Evolutionary conservation across 2,113 vertebrate species (phyloP).

Genomic region (Lophotis ruficrista): DNA sequence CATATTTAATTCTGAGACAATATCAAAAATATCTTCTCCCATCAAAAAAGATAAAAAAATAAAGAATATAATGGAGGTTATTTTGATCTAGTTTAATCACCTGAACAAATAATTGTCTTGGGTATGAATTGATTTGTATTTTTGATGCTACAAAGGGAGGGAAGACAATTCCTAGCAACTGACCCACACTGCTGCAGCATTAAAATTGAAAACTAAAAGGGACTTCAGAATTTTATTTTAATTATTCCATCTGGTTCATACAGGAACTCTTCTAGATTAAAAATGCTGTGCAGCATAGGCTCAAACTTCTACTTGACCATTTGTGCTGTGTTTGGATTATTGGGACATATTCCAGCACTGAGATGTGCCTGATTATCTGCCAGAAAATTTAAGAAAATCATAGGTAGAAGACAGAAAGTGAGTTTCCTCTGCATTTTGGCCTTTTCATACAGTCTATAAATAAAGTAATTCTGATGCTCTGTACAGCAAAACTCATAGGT

Average conservation of each 20-base stretch:
- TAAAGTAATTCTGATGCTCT: not conserved
- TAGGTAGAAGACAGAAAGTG: not conserved
- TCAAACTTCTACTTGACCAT: not conserved
- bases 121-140: not conserved
- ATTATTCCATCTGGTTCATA: constrained; percentile 14
- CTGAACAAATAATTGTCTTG: not conserved
- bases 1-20: constrained; percentile 1
- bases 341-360: not conserved
- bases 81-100: constrained; percentile 10
- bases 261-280: not conserved
- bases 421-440: not conserved
- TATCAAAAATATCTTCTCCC: not conserved
- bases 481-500: not conserved
- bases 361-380: not conserved
- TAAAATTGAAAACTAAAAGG: not conserved
- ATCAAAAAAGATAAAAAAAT: not conserved
- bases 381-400: not conserved
- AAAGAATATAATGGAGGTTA: not conserved
- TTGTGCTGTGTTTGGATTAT: not conserved
- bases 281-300: not conserved
- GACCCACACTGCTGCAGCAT: not conserved
- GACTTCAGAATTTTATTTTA: not conserved
- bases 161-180: not conserved
- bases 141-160: not conserved
- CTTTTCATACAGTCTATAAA: not conserved